Percentiles rank a stretch among this genome's conserved stretches.
Evolutionary conservation across 2,113 vertebrate species (phyloP).

Genomic region (Lontra canadensis): DNA sequence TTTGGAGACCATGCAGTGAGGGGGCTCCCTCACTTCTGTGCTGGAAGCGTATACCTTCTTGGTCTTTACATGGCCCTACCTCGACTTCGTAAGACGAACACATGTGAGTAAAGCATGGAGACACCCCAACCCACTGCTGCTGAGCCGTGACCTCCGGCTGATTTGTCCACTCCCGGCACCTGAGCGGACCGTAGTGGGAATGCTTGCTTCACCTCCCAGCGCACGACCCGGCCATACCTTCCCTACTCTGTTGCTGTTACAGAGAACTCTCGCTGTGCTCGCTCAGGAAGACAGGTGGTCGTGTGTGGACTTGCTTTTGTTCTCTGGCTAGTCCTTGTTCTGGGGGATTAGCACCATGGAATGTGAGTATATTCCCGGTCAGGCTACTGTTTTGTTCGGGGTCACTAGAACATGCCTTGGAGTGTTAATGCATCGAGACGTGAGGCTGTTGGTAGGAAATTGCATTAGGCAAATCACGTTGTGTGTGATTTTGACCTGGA

Average conservation of each 20-base stretch:
- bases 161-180: neutral
- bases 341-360: neutral
- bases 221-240: neutral
- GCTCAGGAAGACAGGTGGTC: neutral
- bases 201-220: neutral
- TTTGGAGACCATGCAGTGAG: accelerated
- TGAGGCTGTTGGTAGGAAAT: neutral
- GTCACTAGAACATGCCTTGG: neutral
- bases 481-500: neutral
- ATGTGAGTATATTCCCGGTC: conserved; percentile 28
- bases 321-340: neutral
- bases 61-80: neutral
- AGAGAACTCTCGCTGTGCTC: neutral
- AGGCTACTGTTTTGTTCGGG: conserved; percentile 6
- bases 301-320: neutral
- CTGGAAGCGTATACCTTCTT: neutral
- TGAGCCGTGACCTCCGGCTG: neutral
- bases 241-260: neutral
- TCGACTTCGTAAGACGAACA: neutral
- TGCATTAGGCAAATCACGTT: conserved; percentile 32
- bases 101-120: neutral
- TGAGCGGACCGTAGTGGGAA: neutral
- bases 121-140: neutral
- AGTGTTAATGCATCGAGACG: neutral
- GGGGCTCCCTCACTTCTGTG: neutral